Evolutionary conservation across 1,140 invertebrate genomes (phyloP).

Genomic region (Polypedilum vanderplanki): DNA sequence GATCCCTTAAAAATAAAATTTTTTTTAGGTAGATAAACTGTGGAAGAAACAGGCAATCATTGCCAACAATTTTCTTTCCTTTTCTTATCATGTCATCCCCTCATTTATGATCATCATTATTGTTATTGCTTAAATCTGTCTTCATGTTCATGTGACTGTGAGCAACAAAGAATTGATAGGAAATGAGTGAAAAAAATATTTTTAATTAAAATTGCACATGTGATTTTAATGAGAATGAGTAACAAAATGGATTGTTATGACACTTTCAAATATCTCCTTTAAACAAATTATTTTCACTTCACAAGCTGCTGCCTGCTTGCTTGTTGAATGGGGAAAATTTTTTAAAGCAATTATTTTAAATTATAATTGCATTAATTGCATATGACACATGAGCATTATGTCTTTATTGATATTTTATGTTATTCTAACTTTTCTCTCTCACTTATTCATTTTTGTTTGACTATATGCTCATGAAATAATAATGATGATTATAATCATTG

Average conservation of each 20-base stretch:
- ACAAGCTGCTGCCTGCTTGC: background rate
- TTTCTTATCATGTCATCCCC: no score
- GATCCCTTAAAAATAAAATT: background rate
- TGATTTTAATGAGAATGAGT: conserved; percentile 24
- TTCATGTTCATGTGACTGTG: no score
- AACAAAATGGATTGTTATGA: conserved; percentile 6
- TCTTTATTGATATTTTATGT: conserved; percentile 20
- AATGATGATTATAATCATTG: conserved; percentile 5
- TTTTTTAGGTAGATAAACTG: no score
- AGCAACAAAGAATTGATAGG: no score
- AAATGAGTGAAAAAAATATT: background rate
- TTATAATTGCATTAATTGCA: conserved; percentile 14
- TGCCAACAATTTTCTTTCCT: background rate
- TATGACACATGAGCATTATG: conserved; percentile 12
- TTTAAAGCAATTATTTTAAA: conserved; percentile 9
- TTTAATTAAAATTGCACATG: conserved; percentile 28
- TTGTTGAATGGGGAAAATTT: background rate
- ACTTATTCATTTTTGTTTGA: background rate
- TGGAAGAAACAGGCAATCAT: conserved; percentile 2
- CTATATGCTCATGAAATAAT: background rate
- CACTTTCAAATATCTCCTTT: background rate
- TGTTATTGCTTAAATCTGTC: no score
- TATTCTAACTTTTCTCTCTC: background rate
- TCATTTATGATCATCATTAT: no score
- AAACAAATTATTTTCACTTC: background rate